Conservation (phyloP, 2,113 vertebrate genomes). For the Tichodroma muraria region DNA sequence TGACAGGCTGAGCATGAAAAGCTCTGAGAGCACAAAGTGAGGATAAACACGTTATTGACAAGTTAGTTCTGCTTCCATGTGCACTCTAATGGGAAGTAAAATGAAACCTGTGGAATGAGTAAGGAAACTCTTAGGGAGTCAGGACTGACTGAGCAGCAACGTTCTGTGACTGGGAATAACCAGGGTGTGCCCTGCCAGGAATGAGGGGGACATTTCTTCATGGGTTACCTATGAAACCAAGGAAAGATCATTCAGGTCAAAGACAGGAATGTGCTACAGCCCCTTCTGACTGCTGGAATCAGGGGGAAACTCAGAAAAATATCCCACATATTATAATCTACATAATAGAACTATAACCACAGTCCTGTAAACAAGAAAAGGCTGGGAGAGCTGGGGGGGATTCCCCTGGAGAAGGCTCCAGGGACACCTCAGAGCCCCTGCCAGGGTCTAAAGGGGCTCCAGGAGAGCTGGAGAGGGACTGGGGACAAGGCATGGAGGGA, state of each 20-base stretch:
- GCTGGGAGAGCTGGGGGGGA: not conserved
- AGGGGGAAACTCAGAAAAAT: not conserved
- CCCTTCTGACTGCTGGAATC: not conserved
- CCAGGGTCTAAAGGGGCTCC: not conserved
- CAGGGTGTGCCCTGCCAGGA: not conserved
- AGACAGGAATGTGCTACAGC: not conserved
- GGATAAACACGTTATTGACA: not conserved
- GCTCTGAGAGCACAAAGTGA: not conserved
- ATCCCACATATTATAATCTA: not conserved
- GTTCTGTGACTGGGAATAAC: not conserved
- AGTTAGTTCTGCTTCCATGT: not conserved
- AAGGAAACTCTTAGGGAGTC: not conserved
- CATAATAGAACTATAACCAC: fast-evolving
- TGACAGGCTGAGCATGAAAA: not conserved
- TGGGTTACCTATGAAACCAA: not conserved
- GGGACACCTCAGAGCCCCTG: not conserved
- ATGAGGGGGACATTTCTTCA: not conserved
- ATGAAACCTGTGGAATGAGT: not conserved
- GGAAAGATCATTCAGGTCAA: not conserved
- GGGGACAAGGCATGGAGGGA: not conserved
- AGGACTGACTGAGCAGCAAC: not conserved
- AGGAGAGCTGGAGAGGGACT: not conserved
- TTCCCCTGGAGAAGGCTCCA: not conserved
- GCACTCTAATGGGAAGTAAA: not conserved
- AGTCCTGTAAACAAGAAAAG: not conserved